Conservation (phyloP, 2,113 vertebrate species). For the Poecilia latipinna region DNA sequence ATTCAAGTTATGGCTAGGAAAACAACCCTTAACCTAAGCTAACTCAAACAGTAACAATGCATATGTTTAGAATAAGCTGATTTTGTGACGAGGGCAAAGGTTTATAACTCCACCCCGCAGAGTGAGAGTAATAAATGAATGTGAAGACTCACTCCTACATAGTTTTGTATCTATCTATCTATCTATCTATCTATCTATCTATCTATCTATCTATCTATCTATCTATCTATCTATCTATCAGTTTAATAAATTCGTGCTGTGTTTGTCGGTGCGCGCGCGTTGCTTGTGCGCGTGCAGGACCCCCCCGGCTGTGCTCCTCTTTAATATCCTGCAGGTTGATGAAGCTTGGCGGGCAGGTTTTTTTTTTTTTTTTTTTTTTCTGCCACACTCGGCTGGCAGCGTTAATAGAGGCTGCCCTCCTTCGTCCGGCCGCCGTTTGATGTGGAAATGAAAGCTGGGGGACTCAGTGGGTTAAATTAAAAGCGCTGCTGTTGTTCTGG, state of each 20-base stretch:
- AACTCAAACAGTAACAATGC: too few species aligned
- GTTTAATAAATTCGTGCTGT: conserved; percentile 5
- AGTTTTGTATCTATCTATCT: conserved; percentile 13
- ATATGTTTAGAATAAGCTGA: too few species aligned
- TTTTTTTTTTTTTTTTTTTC: conserved; percentile 64
- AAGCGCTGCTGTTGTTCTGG: conserved; percentile 47
- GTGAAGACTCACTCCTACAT: too few species aligned
- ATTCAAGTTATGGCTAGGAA: too few species aligned
- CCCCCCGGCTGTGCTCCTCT: conserved; percentile 59
- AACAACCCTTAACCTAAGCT: too few species aligned
- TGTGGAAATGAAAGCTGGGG: conserved; percentile 83
- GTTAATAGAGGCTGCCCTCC: conserved; percentile 78
- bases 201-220: conserved; percentile 46
- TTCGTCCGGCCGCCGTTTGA: conserved; percentile 76
- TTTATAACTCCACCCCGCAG: too few species aligned
- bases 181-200: conserved; percentile 54
- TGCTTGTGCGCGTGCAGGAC: conserved; percentile 3
- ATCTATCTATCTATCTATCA: neutral
- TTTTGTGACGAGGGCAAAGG: too few species aligned
- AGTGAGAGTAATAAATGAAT: too few species aligned
- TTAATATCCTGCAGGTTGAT: conserved; percentile 87
- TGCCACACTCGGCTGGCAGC: conserved; percentile 81
- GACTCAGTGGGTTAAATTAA: conserved; percentile 82
- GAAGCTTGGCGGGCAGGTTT: conserved; percentile 83
- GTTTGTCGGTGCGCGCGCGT: conserved; percentile 28